Evolutionary conservation across 1,140 invertebrate species (phyloP).

Genomic region (Camponotus floridanus): DNA sequence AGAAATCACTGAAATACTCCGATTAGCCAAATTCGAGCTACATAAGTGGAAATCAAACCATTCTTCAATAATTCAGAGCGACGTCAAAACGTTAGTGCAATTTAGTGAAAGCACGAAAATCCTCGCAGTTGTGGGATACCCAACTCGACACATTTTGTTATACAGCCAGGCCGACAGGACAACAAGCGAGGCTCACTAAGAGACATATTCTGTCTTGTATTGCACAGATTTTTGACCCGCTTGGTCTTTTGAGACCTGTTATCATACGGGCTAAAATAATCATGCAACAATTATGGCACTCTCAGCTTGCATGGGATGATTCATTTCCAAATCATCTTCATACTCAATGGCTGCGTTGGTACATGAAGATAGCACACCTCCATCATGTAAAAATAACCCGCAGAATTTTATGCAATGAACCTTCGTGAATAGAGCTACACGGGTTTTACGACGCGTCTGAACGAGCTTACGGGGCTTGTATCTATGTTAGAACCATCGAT

Average conservation of each 20-base stretch:
- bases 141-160: background rate
- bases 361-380: background rate
- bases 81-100: too few relatives aligned
- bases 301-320: background rate
- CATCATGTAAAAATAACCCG: background rate
- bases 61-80: too few relatives aligned
- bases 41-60: conserved; percentile 9
- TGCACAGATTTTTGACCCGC: conserved; percentile 22
- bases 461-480: too few relatives aligned
- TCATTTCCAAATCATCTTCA: background rate
- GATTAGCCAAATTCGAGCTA: background rate
- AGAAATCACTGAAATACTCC: background rate
- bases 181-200: too few relatives aligned
- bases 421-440: too few relatives aligned
- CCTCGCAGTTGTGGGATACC: background rate
- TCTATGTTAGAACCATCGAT: too few relatives aligned
- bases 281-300: conserved; percentile 16
- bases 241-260: background rate
- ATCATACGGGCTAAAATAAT: background rate
- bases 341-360: background rate
- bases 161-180: too few relatives aligned
- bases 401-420: background rate
- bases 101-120: background rate
- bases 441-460: too few relatives aligned
- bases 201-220: background rate